These are phyloP conservation scores for Drosophila tani DNA, from an alignment of 1,140 invertebrate species.

Conservation along the genomic window DNA sequence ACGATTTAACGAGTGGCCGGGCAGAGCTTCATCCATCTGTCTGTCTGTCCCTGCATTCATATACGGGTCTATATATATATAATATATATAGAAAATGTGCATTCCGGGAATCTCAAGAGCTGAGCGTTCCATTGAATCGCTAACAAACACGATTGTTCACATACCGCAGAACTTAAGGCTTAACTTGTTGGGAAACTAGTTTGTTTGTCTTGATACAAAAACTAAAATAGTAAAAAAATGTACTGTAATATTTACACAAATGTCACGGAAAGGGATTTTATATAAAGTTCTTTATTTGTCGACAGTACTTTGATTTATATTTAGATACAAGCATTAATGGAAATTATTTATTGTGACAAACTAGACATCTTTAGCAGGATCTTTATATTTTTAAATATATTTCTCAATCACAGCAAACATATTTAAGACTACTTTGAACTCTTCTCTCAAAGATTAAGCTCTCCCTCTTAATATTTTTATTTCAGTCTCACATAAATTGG, in stretches of 20 bases:
- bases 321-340: neutral
- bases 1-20: slow-evolving; percentile 53
- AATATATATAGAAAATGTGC: slow-evolving; percentile 6
- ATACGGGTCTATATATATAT: slow-evolving; percentile 10
- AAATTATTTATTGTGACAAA: neutral
- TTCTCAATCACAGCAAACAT: neutral
- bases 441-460: neutral
- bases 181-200: slow-evolving; percentile 6
- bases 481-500: neutral
- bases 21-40: slow-evolving; percentile 32
- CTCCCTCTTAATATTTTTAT: neutral
- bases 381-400: too few relatives aligned
- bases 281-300: neutral
- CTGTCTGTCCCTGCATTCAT: slow-evolving; percentile 11
- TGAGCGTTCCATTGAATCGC: slow-evolving; percentile 17
- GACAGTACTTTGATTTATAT: neutral
- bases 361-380: neutral
- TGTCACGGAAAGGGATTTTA: neutral
- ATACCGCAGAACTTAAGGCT: slow-evolving; percentile 1
- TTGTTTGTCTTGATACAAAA: neutral
- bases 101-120: slow-evolving; percentile 36
- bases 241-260: neutral
- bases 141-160: slow-evolving; percentile 37
- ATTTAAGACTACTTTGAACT: neutral
- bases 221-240: neutral